A percentile compares a stretch with the other conserved stretches of the same genome.
phyloP scores from a whole-genome alignment of 35 echinoderm and acorn worm species.

The Patiria miniata region DNA sequence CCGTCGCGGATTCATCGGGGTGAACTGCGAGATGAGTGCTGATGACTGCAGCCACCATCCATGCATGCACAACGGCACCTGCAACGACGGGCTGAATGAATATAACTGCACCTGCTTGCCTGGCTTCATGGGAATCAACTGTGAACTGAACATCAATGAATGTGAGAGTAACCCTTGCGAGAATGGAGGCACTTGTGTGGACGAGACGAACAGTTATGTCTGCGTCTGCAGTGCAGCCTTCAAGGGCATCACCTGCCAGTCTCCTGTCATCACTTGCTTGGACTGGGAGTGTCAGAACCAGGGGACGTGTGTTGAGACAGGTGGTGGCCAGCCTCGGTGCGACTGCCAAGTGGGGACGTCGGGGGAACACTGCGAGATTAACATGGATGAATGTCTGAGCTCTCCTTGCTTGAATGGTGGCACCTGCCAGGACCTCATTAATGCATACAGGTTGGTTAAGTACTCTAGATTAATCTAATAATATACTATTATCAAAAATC shows the following conservation, averaged over 20 bases:
- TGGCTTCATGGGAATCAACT: constrained; percentile 51
- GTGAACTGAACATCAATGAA: constrained; percentile 57
- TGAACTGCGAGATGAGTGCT: constrained; percentile 47
- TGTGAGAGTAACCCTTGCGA: constrained; percentile 58
- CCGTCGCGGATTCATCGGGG: constrained; percentile 25
- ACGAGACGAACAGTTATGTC: constrained; percentile 24
- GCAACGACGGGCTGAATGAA: constrained; percentile 47
- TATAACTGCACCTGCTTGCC: constrained; percentile 48
- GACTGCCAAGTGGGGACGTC: constrained; percentile 33
- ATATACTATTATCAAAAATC: too few species aligned
- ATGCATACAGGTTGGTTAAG: constrained; percentile 35
- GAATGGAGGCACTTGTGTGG: constrained; percentile 45
- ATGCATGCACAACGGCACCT: constrained; percentile 57
- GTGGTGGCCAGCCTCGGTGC: constrained; percentile 33
- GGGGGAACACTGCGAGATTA: constrained; percentile 39
- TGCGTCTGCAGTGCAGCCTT: constrained; percentile 49
- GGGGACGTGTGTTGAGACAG: constrained; percentile 53
- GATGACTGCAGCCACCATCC: constrained; percentile 66
- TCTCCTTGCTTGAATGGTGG: constrained; percentile 72
- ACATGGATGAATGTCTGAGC: constrained; percentile 48
- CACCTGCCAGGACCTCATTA: constrained; percentile 38
- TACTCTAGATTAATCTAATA: constrained; percentile 2
- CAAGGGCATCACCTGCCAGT: constrained; percentile 43
- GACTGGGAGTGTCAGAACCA: constrained; percentile 53
- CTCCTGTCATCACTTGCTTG: constrained; percentile 49